These are phyloP conservation scores for Manacus vitellinus DNA, from an alignment of 2,113 vertebrate species.

Conservation along the genomic window DNA sequence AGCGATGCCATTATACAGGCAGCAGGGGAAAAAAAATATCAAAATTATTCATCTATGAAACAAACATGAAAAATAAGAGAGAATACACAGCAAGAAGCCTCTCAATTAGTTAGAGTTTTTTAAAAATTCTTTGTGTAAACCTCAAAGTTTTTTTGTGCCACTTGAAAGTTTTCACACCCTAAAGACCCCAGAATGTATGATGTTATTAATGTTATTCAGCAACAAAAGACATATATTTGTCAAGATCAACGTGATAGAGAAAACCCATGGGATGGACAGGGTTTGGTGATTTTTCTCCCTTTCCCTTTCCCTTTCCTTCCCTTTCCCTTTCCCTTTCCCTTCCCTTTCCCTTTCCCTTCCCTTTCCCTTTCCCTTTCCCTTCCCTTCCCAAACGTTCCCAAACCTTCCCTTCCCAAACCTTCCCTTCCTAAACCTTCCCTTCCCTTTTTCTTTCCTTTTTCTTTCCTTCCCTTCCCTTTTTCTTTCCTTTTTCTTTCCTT, in stretches of 20 bases:
- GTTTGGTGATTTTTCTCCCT: background rate
- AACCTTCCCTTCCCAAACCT: too few relatives aligned
- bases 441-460: background rate
- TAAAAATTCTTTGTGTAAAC: background rate
- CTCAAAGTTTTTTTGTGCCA: background rate
- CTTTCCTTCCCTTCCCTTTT: too few relatives aligned
- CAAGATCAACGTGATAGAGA: background rate
- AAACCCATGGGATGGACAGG: background rate
- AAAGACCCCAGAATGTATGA: background rate
- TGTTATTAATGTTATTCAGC: background rate
- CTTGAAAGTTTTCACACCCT: background rate
- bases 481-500: background rate
- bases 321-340: too few relatives aligned
- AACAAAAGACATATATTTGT: background rate
- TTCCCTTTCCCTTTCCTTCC: accelerated
- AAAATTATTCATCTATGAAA: background rate
- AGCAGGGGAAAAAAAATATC: background rate
- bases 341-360: background rate
- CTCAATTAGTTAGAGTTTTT: background rate
- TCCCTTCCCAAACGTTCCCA: too few relatives aligned
- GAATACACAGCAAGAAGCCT: background rate
- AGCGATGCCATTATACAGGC: background rate
- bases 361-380: too few relatives aligned
- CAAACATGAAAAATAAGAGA: background rate
- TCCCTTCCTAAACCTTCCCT: background rate